These are phyloP conservation scores for Pseudochirops cupreus DNA, from an alignment of 2,797 vertebrate species.

Conservation along the genomic window DNA sequence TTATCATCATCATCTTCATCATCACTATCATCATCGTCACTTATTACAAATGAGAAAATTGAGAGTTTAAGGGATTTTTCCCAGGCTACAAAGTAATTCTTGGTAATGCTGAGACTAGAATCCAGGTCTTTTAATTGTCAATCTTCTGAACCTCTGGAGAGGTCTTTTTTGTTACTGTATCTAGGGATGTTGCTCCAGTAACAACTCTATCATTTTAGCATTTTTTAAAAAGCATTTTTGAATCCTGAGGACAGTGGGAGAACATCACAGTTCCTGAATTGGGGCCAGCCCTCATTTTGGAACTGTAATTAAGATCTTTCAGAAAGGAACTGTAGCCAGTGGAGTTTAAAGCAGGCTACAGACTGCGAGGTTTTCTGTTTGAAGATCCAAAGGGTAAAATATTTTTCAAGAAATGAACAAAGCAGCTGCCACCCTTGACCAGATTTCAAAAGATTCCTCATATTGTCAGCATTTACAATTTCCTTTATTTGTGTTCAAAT, in stretches of 20 bases:
- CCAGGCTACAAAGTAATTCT: not conserved
- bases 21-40: not conserved
- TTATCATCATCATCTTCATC: not conserved
- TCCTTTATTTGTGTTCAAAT: slow-evolving; percentile 49
- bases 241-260: not conserved
- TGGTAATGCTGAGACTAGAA: not conserved
- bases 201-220: not conserved
- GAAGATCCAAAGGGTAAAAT: not conserved
- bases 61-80: not conserved
- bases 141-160: not conserved
- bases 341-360: not conserved
- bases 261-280: slow-evolving; percentile 32
- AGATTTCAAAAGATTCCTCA: slow-evolving; percentile 45
- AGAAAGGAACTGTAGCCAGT: not conserved
- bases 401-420: slow-evolving; percentile 20
- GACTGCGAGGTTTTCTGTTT: not conserved
- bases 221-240: not conserved
- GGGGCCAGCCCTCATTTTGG: not conserved
- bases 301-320: slow-evolving; percentile 17
- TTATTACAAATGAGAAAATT: not conserved
- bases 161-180: not conserved
- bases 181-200: slow-evolving; percentile 7
- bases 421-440: not conserved
- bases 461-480: slow-evolving; percentile 54
- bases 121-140: not conserved